Evolutionary conservation across 2,113 vertebrate genomes (phyloP).

Genomic region (Notechis scutatus): DNA sequence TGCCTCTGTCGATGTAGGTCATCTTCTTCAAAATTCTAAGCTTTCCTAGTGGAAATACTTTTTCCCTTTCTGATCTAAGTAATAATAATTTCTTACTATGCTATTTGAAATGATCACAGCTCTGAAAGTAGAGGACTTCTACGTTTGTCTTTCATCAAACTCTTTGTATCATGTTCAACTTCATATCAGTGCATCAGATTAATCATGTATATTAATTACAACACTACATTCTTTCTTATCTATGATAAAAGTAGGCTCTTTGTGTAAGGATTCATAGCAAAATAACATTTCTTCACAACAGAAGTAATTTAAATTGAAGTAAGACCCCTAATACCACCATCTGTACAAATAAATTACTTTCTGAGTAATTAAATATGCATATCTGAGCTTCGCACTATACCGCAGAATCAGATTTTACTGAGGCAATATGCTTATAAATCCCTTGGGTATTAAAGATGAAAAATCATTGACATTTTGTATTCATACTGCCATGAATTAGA

Average conservation of each 20-base stretch:
- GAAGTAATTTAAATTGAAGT: constrained; percentile 74
- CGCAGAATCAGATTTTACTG: constrained; percentile 76
- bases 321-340: constrained; percentile 77
- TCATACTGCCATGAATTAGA: constrained; percentile 61
- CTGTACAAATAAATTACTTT: constrained; percentile 76
- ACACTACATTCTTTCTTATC: constrained; percentile 57
- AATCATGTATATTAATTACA: constrained; percentile 60
- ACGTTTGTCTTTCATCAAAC: constrained; percentile 24
- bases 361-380: constrained; percentile 80
- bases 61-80: not conserved
- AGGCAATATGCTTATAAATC: constrained; percentile 77
- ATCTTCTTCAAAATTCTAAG: not conserved
- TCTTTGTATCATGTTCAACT: constrained; percentile 31
- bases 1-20: not conserved
- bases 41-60: not conserved
- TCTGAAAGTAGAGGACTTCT: constrained; percentile 23
- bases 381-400: constrained; percentile 73
- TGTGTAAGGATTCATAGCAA: constrained; percentile 60
- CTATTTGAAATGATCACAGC: not conserved
- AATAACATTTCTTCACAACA: constrained; percentile 59
- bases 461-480: constrained; percentile 65
- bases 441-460: constrained; percentile 71
- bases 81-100: not conserved
- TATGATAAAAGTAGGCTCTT: constrained; percentile 64
- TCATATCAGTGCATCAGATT: constrained; percentile 53